These are phyloP conservation scores for Haliclystus octoradiatus DNA, from an alignment of 30 jellyfish, hydroid and myxozoan species.

Conservation along the genomic window DNA sequence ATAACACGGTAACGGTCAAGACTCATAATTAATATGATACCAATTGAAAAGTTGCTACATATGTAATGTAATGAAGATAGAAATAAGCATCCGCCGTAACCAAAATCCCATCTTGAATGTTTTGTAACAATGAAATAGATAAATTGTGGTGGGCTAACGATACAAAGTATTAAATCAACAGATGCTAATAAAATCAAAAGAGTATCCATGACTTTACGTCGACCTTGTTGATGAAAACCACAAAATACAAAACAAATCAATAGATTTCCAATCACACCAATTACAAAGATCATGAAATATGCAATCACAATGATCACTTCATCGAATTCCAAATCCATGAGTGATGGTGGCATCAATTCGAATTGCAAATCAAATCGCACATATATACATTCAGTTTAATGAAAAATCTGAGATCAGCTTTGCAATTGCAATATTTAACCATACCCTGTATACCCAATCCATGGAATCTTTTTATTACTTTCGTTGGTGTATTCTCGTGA, in stretches of 20 bases:
- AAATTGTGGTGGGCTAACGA: slow-evolving; percentile 39
- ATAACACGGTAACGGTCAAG: slow-evolving; percentile 78
- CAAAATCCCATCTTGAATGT: slow-evolving; percentile 60
- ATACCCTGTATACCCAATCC: too few species aligned
- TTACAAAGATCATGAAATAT: slow-evolving; percentile 16
- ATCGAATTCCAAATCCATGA: too few species aligned
- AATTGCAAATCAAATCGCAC: too few species aligned
- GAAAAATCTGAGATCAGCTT: too few species aligned
- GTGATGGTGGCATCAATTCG: too few species aligned
- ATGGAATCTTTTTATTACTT: too few species aligned
- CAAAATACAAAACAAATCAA: slow-evolving; percentile 34
- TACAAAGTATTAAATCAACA: slow-evolving; percentile 48
- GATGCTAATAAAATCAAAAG: slow-evolving; percentile 42
- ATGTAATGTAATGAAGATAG: slow-evolving; percentile 49
- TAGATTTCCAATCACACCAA: slow-evolving; percentile 61
- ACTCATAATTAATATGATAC: slow-evolving; percentile 61
- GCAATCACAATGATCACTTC: slow-evolving; percentile 16
- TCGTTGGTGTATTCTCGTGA: too few species aligned
- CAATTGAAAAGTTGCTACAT: slow-evolving; percentile 46
- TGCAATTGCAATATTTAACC: too few species aligned
- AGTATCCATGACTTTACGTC: slow-evolving; percentile 65
- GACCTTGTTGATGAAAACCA: slow-evolving; percentile 10
- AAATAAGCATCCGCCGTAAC: slow-evolving; percentile 62
- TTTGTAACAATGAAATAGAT: slow-evolving; percentile 40
- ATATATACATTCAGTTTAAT: too few species aligned